Percentiles rank a stretch among this genome's conserved stretches.
Conservation (phyloP, 1,140 invertebrate genomes). For the Diorhabda elongata region DNA sequence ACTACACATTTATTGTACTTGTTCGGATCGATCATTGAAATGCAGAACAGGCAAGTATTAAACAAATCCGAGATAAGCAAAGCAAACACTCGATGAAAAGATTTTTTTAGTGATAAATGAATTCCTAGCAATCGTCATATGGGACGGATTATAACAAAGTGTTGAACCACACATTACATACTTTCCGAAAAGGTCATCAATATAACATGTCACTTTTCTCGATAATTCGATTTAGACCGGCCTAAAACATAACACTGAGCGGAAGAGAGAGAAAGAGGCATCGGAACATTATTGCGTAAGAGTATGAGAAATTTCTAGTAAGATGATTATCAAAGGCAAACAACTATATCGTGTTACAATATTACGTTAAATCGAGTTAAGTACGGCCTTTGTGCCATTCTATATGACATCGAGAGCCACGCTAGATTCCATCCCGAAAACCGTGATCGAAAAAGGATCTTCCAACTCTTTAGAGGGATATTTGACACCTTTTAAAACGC, state of each 20-base stretch:
- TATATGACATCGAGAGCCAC: background rate
- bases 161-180: too few species aligned
- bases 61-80: too few species aligned
- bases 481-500: background rate
- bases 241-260: background rate
- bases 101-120: too few species aligned
- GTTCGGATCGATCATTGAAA: too few species aligned
- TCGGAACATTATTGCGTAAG: conserved; percentile 11
- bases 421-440: background rate
- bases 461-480: background rate
- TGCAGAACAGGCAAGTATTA: too few species aligned
- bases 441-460: conserved; percentile 4
- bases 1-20: too few species aligned
- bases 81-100: too few species aligned
- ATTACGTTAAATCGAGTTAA: conserved; percentile 22
- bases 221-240: too few species aligned
- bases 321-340: conserved; percentile 25
- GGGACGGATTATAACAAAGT: too few species aligned
- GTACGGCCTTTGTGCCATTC: conserved; percentile 16
- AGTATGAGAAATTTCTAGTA: conserved; percentile 18
- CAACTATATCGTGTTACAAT: conserved; percentile 25
- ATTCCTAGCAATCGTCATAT: too few species aligned
- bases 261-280: background rate
- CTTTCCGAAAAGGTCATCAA: too few species aligned
- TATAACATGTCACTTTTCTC: too few species aligned